phyloP scores from a whole-genome alignment of 2,797 vertebrate species.

The Novumbra hubbsi region DNA sequence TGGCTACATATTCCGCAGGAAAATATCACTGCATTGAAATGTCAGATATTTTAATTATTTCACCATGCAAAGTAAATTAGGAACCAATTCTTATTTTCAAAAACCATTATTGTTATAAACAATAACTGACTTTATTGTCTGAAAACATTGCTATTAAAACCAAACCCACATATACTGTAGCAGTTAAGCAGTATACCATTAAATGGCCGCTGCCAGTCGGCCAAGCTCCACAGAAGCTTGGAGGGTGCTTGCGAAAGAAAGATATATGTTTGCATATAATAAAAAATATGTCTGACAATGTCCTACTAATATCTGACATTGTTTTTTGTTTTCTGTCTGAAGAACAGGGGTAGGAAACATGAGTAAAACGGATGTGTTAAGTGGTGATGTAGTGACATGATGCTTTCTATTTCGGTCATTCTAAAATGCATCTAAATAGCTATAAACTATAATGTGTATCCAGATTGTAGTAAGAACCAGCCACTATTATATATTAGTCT shows the following conservation, averaged over 20 bases:
- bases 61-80: too few species aligned
- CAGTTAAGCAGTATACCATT: constrained; percentile 41
- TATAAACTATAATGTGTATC: constrained; percentile 10
- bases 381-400: constrained; percentile 15
- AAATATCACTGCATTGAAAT: constrained; percentile 20
- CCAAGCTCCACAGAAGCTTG: constrained; percentile 31
- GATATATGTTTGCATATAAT: constrained; percentile 22
- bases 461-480: constrained; percentile 6
- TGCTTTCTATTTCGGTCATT: constrained; percentile 28
- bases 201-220: constrained; percentile 20
- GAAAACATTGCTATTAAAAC: constrained; percentile 21
- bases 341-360: constrained; percentile 4
- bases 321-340: constrained; percentile 30
- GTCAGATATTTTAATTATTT: not conserved
- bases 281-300: constrained; percentile 37
- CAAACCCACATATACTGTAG: constrained; percentile 29
- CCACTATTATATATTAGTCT: not conserved
- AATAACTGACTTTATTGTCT: constrained; percentile 28
- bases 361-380: not conserved
- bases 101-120: constrained; percentile 14
- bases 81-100: too few species aligned
- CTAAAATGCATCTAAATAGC: constrained; percentile 12
- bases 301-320: constrained; percentile 31
- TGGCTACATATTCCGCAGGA: constrained; percentile 16
- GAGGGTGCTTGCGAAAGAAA: constrained; percentile 30